Evolutionary conservation across 2,113 vertebrate species (phyloP).

Genomic region (Grallaria varia): DNA sequence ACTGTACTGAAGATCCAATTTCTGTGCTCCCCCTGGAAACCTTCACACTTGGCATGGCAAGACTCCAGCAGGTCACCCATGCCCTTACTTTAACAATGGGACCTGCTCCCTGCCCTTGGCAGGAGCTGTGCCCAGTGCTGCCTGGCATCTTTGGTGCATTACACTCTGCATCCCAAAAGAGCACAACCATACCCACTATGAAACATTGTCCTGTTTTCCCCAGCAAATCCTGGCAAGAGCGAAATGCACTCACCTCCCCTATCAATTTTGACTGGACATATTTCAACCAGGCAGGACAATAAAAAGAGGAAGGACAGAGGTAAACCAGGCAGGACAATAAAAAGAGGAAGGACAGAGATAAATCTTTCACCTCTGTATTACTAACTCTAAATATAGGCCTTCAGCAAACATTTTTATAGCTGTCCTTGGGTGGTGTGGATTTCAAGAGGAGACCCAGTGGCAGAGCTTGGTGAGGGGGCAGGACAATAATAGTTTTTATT

Average conservation of each 20-base stretch:
- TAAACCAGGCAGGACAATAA: background rate
- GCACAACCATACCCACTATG: no score
- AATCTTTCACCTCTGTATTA: background rate
- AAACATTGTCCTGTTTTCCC: background rate
- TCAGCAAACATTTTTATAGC: constrained; percentile 13
- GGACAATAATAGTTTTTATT: constrained; percentile 7
- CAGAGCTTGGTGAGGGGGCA: background rate
- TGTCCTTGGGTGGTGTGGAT: background rate
- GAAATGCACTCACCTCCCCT: background rate
- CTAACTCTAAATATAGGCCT: background rate
- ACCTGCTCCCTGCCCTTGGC: background rate
- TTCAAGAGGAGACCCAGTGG: background rate
- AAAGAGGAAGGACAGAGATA: background rate
- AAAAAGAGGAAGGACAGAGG: background rate
- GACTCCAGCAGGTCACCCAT: background rate
- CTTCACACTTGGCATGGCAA: background rate
- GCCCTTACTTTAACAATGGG: background rate
- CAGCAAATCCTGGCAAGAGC: background rate
- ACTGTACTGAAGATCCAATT: rapidly evolving
- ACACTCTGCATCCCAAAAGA: background rate
- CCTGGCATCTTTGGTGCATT: background rate
- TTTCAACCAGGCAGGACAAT: background rate
- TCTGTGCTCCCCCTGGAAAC: background rate
- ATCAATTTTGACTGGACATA: background rate
- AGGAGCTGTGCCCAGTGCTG: background rate